Base-by-base conservation (phyloP, 2,888 invertebrate genomes). In the Cephus sareptanus region DNA sequence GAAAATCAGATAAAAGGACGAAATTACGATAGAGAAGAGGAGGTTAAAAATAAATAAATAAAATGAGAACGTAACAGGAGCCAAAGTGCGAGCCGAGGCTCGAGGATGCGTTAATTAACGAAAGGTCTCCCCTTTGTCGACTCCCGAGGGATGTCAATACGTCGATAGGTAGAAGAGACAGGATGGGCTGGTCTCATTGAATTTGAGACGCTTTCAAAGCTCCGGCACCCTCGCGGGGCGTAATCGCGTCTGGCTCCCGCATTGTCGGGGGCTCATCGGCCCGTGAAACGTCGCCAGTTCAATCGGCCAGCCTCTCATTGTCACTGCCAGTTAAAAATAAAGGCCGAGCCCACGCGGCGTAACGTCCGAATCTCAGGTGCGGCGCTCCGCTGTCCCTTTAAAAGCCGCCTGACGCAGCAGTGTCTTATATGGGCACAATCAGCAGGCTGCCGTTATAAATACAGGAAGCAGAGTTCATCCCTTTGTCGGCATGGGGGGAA, bases 171-270 rank as follows among this genome's bases (percentile, higher is more conserved):
- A 15, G 13, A 76, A 76, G 74, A 80, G 40, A 83, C 83, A 84
- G 87, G 87, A 85, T 85, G 82, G 88, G 86, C 82, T 83, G 80
- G 85, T 85, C 84, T 81, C 82, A 85, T 85, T 83, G 83, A 87
- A 86, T 86, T 87, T 84, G 83, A 84, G 83, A 77, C 80, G 81
- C 78, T 82, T 82, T 82, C 83, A 79, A 83, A 83, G 81, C 70
- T 34, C 76, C 79, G 74, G 78, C 78, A 73, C 78, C 74, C 70
- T 56, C 56, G 23, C 56, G 56, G 9, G 1, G 9, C 56, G 23
- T 56, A 56, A 23, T 23, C 56, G 56, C 56, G 56, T 56, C 56
- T 56, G 56, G 56, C 40, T 15, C 83, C 77, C 79, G 83, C 81
- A 87, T 87, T 85, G 88, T 87, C 82, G 82, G 77, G 71, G 70